These are phyloP conservation scores for Toxotes jaculatrix DNA, from an alignment of 2,113 vertebrate species.

Conservation along the genomic window DNA sequence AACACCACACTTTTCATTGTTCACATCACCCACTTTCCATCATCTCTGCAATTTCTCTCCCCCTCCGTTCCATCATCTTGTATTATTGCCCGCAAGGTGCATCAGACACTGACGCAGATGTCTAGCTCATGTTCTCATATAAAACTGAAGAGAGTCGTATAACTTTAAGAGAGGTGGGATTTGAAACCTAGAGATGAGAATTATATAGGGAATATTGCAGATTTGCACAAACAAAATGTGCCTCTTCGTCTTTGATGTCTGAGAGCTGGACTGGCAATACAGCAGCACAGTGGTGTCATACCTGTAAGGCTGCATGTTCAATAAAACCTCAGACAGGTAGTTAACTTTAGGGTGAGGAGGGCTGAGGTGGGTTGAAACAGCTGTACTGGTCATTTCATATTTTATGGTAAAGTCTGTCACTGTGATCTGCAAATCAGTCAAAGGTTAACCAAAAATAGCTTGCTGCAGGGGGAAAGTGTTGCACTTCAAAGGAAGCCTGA, in stretches of 20 bases:
- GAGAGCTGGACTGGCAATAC: conserved; percentile 25
- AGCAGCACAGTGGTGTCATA: conserved; percentile 37
- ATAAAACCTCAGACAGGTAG: conserved; percentile 28
- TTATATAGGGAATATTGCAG: conserved; percentile 20
- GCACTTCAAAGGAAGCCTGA: conserved; percentile 73
- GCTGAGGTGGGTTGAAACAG: conserved; percentile 52
- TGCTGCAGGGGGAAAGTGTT: conserved; percentile 42
- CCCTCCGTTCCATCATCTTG: conserved; percentile 39
- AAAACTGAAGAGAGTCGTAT: conserved; percentile 49
- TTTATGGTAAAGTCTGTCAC: conserved; percentile 47
- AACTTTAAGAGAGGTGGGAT: conserved; percentile 50
- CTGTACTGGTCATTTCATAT: conserved; percentile 56
- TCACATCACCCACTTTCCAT: conserved; percentile 48
- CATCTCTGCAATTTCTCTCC: conserved; percentile 35
- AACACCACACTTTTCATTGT: conserved; percentile 47
- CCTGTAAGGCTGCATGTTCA: conserved; percentile 26
- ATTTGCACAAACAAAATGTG: conserved; percentile 27
- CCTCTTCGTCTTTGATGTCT: conserved; percentile 42
- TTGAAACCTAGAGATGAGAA: conserved; percentile 14
- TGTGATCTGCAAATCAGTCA: conserved; percentile 43
- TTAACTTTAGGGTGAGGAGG: conserved; percentile 39
- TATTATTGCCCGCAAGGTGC: conserved; percentile 1
- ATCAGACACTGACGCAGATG: conserved; percentile 33
- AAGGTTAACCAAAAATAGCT: conserved; percentile 76
- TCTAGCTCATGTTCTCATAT: conserved; percentile 40